Evolutionary conservation across 2,888 invertebrate genomes (phyloP), one percentile per base, ranked within the genome.

Genomic region (Blera fallax): DNA sequence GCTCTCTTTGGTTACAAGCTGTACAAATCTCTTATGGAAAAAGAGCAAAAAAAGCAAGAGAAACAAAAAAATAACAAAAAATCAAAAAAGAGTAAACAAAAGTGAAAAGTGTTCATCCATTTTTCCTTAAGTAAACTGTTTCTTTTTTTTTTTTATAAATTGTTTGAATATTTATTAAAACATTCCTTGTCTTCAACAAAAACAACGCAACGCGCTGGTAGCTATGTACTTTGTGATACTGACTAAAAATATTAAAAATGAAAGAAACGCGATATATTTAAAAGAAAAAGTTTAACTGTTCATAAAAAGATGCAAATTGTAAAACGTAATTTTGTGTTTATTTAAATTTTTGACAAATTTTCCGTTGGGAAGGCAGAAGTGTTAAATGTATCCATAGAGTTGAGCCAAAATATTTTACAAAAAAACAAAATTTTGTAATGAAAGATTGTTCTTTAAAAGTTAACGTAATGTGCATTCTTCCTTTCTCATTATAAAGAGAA

Each of bases 1-100:
- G 97, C 95, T 82, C 96, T 97, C 93, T 96, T 97, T 92, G 96
- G 96, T 84, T 97, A 96, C 93, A 97, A 96, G 92, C 93, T 98
- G 67, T 96, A 96, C 93, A 95, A 95, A 92, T 96, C 96, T 70
- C 93, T 97, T 88, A 94, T 94, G 88, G 96, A 96, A 27, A 96
- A 96, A 89, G 95, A 97, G 88, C 92, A 93, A 82, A 95, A 95
- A 89, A 94, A 94, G 87, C 96, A 97, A 90, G 97, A 97, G 89
- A 97, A 97, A 92, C 95, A 94, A 90, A 96, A 95, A 90, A 67
- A 65, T 52, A 93, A 94, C 79, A 97, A 96, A 90, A 95, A 96
- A 89, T 93, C 95, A 91, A 96, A 96, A 90, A 97, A 96, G 93
- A 96, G 95, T 90, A 96, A 96, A 92, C 87, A 87, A 52, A 87